Evolutionary conservation across 2,113 vertebrate species (phyloP).

Genomic region (Ameiurus melas): DNA sequence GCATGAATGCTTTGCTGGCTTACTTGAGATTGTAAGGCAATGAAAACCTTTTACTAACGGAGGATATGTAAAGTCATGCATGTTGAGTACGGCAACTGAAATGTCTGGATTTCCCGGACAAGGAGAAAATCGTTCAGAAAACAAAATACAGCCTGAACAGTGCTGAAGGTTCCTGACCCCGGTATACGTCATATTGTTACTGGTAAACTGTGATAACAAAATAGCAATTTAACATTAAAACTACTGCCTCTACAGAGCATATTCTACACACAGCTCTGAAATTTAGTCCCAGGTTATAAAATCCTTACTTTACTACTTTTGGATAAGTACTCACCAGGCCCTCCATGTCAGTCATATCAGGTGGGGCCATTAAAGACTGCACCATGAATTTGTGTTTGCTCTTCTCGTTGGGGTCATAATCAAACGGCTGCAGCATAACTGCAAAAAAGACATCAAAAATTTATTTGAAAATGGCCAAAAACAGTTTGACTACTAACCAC

Average conservation of each 20-base stretch:
- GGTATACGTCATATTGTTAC: neutral
- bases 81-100: too few relatives aligned
- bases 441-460: slow-evolving; percentile 59
- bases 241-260: neutral
- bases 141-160: too few relatives aligned
- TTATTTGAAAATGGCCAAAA: neutral
- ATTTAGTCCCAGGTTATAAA: neutral
- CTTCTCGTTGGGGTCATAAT: slow-evolving; percentile 99
- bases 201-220: neutral
- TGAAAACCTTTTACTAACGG: too few relatives aligned
- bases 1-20: too few relatives aligned
- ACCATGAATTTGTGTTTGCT: slow-evolving; percentile 99
- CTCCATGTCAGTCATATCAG: slow-evolving; percentile 98
- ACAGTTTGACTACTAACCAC: slow-evolving; percentile 46
- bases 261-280: neutral
- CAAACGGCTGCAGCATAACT: slow-evolving; percentile 99
- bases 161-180: too few relatives aligned
- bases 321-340: slow-evolving; percentile 86
- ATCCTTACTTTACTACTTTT: neutral
- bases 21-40: too few relatives aligned
- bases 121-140: too few relatives aligned
- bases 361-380: slow-evolving; percentile 93
- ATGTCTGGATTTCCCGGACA: too few relatives aligned
- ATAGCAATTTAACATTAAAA: slow-evolving; percentile 10
- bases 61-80: too few relatives aligned